A percentile compares a stretch with the other conserved stretches of the same genome.
Conservation (phyloP, 1,140 invertebrate species). For the Phenacoccus solenopsis region DNA sequence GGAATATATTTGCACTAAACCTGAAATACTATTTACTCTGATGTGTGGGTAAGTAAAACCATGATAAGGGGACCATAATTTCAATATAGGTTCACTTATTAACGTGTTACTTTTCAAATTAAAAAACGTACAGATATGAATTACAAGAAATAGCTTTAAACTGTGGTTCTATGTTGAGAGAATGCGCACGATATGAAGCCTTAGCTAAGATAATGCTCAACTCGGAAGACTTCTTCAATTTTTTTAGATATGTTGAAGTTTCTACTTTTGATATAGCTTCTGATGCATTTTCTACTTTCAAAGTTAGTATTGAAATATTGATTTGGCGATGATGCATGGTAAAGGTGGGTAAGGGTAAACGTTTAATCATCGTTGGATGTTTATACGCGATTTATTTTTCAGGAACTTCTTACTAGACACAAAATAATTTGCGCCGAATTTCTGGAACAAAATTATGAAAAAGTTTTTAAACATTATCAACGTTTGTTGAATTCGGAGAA, state of each 20-base stretch:
- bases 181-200: constrained; percentile 94
- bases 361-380: not conserved
- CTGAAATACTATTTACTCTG: constrained; percentile 91
- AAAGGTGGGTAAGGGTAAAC: not conserved
- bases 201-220: constrained; percentile 96
- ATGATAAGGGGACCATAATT: not conserved
- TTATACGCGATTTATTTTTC: constrained; percentile 31
- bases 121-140: constrained; percentile 63
- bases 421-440: constrained; percentile 97
- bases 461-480: constrained; percentile 95
- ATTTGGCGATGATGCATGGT: not conserved
- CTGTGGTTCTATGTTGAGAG: constrained; percentile 96
- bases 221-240: constrained; percentile 97
- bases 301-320: constrained; percentile 45
- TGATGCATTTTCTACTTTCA: constrained; percentile 99
- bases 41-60: constrained; percentile 70
- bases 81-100: not conserved
- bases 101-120: constrained; percentile 23
- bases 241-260: constrained; percentile 98
- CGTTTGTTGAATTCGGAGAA: constrained; percentile 95
- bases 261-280: constrained; percentile 99
- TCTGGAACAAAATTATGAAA: constrained; percentile 96
- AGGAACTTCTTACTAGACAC: constrained; percentile 97
- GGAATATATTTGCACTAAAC: constrained; percentile 95
- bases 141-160: constrained; percentile 97